These are phyloP conservation scores for Harpagoxenus sublaevis DNA, from an alignment of 2,888 invertebrate species.

Conservation along the genomic window DNA sequence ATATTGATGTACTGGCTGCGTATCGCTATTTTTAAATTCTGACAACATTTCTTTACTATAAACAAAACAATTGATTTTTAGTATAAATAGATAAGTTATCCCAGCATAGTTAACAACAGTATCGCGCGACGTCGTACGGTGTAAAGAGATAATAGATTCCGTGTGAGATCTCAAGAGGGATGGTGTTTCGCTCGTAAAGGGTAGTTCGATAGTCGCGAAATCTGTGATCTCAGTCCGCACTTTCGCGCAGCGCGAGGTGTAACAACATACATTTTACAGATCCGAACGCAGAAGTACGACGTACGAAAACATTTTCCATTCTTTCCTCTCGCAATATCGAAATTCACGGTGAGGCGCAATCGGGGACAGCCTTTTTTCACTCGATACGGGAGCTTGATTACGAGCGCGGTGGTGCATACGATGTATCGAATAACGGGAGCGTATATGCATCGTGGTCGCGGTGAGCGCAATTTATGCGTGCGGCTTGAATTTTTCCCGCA, in stretches of 20 bases:
- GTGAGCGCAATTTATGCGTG: neutral
- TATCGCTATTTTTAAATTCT: conserved; percentile 42
- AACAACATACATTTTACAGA: neutral
- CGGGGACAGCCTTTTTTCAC: conserved; percentile 13
- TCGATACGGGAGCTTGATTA: conserved; percentile 38
- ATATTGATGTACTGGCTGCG: conserved; percentile 11
- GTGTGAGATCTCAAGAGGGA: neutral
- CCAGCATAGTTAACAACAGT: neutral
- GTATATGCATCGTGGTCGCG: neutral
- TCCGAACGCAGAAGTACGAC: neutral
- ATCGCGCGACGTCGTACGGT: neutral
- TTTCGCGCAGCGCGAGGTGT: neutral
- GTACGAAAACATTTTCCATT: conserved; percentile 2
- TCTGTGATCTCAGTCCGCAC: neutral
- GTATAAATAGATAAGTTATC: conserved; percentile 4
- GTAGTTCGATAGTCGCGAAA: conserved; percentile 11
- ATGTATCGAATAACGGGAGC: conserved; percentile 9
- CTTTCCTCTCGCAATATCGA: neutral
- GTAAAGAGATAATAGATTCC: neutral
- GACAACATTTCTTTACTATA: neutral
- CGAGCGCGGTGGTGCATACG: neutral
- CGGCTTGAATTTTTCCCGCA: conserved; percentile 45
- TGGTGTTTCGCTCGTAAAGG: neutral
- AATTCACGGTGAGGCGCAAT: conserved; percentile 4
- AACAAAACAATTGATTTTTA: conserved; percentile 7